Percentiles rank a stretch among this genome's conserved stretches.
These are phyloP conservation scores for Bucco capensis DNA, from an alignment of 2,113 vertebrate species.

Conservation along the genomic window DNA sequence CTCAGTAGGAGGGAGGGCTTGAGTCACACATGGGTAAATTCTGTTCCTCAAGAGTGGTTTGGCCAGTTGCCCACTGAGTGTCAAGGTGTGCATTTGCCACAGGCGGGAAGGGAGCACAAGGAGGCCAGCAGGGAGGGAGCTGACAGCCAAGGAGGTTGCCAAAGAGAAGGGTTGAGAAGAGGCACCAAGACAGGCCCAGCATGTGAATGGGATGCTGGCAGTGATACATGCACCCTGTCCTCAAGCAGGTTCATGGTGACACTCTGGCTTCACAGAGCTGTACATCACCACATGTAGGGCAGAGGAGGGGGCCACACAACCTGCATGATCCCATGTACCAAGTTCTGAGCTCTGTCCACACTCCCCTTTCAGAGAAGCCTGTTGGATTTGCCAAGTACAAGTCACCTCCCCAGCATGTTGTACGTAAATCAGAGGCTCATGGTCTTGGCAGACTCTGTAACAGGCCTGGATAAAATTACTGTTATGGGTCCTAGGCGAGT, in stretches of 20 bases:
- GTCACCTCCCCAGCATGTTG: not conserved
- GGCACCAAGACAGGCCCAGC: not conserved
- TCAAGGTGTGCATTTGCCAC: not conserved
- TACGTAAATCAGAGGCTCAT: not conserved
- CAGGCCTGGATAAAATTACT: not conserved
- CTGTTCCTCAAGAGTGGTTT: not conserved
- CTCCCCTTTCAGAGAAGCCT: not conserved
- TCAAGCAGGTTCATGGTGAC: not conserved
- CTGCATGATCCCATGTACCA: not conserved
- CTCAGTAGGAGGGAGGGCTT: not conserved
- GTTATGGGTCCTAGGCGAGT: not conserved
- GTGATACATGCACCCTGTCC: fast-evolving
- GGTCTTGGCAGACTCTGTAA: not conserved
- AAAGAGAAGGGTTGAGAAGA: not conserved
- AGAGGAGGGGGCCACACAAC: not conserved
- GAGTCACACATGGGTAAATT: not conserved
- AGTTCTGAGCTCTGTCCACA: not conserved
- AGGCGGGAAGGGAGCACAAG: not conserved
- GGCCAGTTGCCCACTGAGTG: not conserved
- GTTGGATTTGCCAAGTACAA: not conserved
- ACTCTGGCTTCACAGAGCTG: not conserved
- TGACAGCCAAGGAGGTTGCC: not conserved
- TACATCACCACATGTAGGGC: fast-evolving
- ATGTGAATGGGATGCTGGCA: not conserved
- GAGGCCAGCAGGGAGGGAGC: not conserved